Base-by-base conservation (phyloP, 2,797 vertebrate genomes). In the Bradypus variegatus region DNA sequence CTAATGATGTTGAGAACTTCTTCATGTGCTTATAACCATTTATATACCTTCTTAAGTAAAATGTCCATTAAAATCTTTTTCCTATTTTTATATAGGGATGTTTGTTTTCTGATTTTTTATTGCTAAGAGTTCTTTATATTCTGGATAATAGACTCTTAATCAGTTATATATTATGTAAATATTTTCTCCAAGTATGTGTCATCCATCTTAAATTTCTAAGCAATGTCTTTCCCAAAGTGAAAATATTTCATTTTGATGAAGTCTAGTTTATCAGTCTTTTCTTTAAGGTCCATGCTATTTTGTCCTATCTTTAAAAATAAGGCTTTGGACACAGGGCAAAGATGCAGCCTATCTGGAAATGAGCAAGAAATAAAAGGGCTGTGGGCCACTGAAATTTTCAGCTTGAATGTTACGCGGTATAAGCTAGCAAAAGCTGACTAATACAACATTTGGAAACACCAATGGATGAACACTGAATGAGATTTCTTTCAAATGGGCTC, bases 341-440 rank as follows among this genome's bases (percentile, higher is more conserved):
- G 14, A 21, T 5, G 31, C 45, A 73, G n/a, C n/a, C 41, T 19
- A 31, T 4, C 0, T 1, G 23, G 36, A 16, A n/a, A 11, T 16
- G 45, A 86, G 65, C 53, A 36, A 21, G 21, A 16, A 23, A 16
- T 2, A 18, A 41, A 9, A 53, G 38, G 15, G 2, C 36, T 6
- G 0, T 5, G 62, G 27, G 29, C 31, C 23, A 0, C 2, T 19
- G 67, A 27, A 8, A 36, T 19, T 23, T 14, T 2, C 18, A 14
- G 25, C 5, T 31, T 2, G 0, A 10, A 55, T 48, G 25, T 87
- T 64, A 62, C 1, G 3, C 6, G 18, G 29, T 41, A 48, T 70
- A 23, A 36, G 9, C 36, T 6, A 53, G 64, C 27, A 14, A 53
- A 33, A 64, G 45, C 36, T 72, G 85, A 58, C 50, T 2, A 3